phyloP scores from a whole-genome alignment of 1,140 invertebrate genomes.

The Drosophila nasuta region DNA sequence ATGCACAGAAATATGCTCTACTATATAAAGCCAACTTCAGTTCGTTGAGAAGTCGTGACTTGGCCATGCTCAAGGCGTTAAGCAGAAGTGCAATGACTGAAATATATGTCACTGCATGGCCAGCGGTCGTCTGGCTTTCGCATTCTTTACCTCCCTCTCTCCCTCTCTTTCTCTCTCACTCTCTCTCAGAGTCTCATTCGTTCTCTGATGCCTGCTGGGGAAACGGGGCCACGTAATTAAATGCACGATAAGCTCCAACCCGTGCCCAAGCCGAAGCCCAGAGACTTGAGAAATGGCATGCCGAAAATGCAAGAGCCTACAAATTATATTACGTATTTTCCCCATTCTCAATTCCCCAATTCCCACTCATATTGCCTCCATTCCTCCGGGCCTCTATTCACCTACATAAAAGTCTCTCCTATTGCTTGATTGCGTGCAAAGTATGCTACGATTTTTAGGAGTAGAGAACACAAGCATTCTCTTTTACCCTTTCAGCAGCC shows the following conservation, averaged over 20 bases:
- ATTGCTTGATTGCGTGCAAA: slow-evolving; percentile 56
- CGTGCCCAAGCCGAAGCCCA: neutral
- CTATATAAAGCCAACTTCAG: neutral
- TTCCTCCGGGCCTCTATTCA: neutral
- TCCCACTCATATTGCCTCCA: neutral
- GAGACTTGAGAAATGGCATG: slow-evolving; percentile 43
- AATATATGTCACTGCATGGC: slow-evolving; percentile 51
- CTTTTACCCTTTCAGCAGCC: slow-evolving; percentile 12
- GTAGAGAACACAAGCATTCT: slow-evolving; percentile 42
- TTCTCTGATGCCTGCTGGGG: neutral
- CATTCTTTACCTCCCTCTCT: neutral
- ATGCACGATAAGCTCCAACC: slow-evolving; percentile 41
- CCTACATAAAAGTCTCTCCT: slow-evolving; percentile 42
- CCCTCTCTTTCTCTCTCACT: neutral
- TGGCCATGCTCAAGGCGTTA: slow-evolving; percentile 6
- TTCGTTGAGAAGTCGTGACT: slow-evolving; percentile 15
- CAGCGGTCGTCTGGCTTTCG: slow-evolving; percentile 11
- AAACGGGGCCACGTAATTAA: slow-evolving; percentile 58
- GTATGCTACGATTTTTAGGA: slow-evolving; percentile 59
- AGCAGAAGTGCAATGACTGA: slow-evolving; percentile 51
- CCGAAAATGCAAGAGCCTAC: slow-evolving; percentile 56
- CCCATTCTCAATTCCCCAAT: neutral
- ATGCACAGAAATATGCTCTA: slow-evolving; percentile 4
- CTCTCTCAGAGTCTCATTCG: neutral
- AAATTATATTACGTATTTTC: slow-evolving; percentile 59